phyloP scores from a whole-genome alignment of 2,888 invertebrate species.

The Chrysomela aeneicollis region DNA sequence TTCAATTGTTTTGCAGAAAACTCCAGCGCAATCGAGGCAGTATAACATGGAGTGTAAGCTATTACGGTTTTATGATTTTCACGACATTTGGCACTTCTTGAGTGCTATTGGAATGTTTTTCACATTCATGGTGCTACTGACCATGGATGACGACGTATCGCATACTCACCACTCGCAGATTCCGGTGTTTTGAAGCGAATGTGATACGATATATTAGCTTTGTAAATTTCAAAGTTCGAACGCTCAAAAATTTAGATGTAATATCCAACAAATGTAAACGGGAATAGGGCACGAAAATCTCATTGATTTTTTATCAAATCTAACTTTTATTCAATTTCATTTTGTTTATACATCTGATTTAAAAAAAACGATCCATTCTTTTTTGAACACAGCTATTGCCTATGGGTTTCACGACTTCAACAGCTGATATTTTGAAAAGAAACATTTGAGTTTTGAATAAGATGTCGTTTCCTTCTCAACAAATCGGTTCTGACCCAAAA shows the following conservation, averaged over 20 bases:
- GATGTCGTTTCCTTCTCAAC: too few relatives aligned
- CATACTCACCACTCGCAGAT: slow-evolving; percentile 72
- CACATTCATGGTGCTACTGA: slow-evolving; percentile 82
- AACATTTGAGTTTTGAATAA: too few relatives aligned
- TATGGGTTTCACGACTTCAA: too few relatives aligned
- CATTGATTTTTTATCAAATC: too few relatives aligned
- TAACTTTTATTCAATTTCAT: too few relatives aligned
- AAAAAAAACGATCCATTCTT: too few relatives aligned
- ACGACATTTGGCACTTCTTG: slow-evolving; percentile 86
- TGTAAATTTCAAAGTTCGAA: background rate
- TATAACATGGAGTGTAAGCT: slow-evolving; percentile 76
- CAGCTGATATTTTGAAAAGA: too few relatives aligned
- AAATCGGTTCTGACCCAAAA: too few relatives aligned
- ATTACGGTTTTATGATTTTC: slow-evolving; percentile 79
- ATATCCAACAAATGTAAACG: background rate
- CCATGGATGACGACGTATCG: slow-evolving; percentile 80
- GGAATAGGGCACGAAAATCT: background rate
- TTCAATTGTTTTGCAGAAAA: slow-evolving; percentile 60
- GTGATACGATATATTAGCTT: too few relatives aligned
- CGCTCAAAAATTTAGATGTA: background rate
- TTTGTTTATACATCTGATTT: too few relatives aligned
- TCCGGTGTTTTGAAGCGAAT: slow-evolving; percentile 72
- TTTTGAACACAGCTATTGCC: too few relatives aligned
- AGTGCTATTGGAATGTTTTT: slow-evolving; percentile 83
- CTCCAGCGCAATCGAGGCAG: slow-evolving; percentile 78